Evolutionary conservation across 2,888 invertebrate genomes (phyloP), one percentile per base, ranked within the genome.

Genomic region (Phoenoteleia sp.): DNA sequence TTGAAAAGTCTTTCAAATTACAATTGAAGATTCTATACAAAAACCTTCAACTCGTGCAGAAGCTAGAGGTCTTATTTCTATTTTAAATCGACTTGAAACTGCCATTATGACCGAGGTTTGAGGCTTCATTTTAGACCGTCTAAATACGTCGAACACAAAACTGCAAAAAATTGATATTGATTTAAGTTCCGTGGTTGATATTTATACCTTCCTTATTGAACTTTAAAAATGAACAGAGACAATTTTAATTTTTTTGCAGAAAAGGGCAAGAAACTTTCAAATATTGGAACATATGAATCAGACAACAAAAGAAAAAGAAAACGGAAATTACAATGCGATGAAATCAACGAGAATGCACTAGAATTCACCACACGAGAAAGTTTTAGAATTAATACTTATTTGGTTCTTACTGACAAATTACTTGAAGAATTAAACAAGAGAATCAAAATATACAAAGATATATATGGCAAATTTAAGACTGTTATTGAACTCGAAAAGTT

Each of bases 91-190:
- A 54, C 33, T 71, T 21, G 54, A 79, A 71, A 71, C 79, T 15
- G 62, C 62, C 25, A 23, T 42, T 29, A 60, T 69, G 69, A 39
- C 21, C 60, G 33, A 52, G 27, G 9, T 77, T 6, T 77, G 69
- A 60, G 60, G 45, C 25, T 76, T 76, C 17, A 25, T 76, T 23
- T 58, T 76, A 36, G 33, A 76, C 0, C 79, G 71, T 17, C 23
- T 71, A 17, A 80, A 64, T 56, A 11, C n/a, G 6, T 54, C 45
- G 2, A 80, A 71, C 29, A 64, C 42, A 71, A 6, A 42, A 6
- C 27, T 80, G 3, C 69, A 79, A 27, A 69, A 36, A 19, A 42
- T 62, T 11, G 25, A 71, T 25, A 64, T 54, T 23, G 62, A 79
- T 39, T 17, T 62, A 7, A 56, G 42, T 52, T 45, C 62, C 15